These are phyloP conservation scores for Forbesichthys papilliferus DNA, from an alignment of 2,113 vertebrate species.

Conservation along the genomic window DNA sequence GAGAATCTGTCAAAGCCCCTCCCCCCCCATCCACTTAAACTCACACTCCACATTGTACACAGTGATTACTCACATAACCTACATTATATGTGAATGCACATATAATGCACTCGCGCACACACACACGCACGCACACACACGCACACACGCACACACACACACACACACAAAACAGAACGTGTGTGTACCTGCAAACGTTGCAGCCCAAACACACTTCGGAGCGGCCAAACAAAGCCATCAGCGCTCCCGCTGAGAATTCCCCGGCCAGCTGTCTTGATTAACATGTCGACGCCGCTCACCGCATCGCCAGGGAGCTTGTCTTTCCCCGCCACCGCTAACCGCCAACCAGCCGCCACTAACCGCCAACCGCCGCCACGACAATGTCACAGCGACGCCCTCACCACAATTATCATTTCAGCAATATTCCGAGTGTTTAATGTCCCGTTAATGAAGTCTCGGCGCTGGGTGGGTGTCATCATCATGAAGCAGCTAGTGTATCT, in stretches of 20 bases:
- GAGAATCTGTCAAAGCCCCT: conserved; percentile 56
- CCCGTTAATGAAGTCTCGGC: conserved; percentile 72
- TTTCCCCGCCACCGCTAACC: conserved; percentile 36
- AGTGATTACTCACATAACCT: not conserved
- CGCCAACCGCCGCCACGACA: too few relatives aligned
- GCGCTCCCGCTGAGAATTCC: conserved; percentile 45
- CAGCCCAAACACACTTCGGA: not conserved
- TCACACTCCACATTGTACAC: not conserved
- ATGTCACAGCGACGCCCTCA: conserved; percentile 44
- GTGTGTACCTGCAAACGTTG: too few relatives aligned
- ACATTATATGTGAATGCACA: too few relatives aligned
- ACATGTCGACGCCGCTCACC: conserved; percentile 50
- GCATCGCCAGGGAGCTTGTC: conserved; percentile 38
- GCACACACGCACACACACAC: conserved; percentile 20
- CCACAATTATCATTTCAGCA: conserved; percentile 57
- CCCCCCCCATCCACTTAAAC: conserved; percentile 6
- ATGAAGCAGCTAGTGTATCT: conserved; percentile 56
- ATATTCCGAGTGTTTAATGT: conserved; percentile 72
- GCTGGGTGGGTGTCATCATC: conserved; percentile 65
- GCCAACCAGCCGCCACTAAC: not conserved
- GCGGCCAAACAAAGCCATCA: conserved; percentile 32
- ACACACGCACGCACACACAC: not conserved
- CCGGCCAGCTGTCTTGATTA: conserved; percentile 61
- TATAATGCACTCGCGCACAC: not conserved
- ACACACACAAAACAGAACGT: not conserved